Conservation (phyloP, 2,797 vertebrate species). For the Staurois parvus region DNA sequence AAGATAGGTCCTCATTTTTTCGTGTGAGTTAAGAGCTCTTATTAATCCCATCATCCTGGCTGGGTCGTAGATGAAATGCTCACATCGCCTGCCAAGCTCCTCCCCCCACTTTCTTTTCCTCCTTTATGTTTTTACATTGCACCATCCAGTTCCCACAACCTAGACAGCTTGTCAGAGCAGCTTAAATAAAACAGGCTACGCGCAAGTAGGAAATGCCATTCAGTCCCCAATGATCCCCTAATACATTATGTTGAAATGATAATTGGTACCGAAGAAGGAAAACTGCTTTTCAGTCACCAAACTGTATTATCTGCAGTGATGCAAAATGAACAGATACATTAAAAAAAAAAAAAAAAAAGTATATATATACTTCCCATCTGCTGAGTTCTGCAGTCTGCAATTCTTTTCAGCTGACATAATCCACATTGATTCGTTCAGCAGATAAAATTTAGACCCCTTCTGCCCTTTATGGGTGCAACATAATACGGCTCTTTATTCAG, state of each 20-base stretch:
- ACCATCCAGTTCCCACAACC: conserved; percentile 87
- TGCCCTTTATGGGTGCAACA: conserved; percentile 98
- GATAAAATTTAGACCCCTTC: conserved; percentile 99
- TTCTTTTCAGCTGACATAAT: conserved; percentile 99
- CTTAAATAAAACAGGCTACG: conserved; percentile 92
- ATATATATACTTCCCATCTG: conserved; percentile 74
- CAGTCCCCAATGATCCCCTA: conserved; percentile 94
- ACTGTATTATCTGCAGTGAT: conserved; percentile 77
- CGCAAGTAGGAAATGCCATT: conserved; percentile 95
- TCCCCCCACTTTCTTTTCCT: conserved; percentile 74
- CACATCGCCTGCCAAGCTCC: conserved; percentile 81
- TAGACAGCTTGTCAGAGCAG: conserved; percentile 88
- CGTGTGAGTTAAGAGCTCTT: conserved; percentile 74
- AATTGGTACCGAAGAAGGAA: conserved; percentile 86
- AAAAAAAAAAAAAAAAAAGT: conserved; percentile 61
- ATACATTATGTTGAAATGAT: conserved; percentile 98
- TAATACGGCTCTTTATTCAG: conserved; percentile 98
- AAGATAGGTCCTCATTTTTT: conserved; percentile 58
- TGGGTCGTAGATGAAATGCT: conserved; percentile 82
- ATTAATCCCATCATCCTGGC: conserved; percentile 78
- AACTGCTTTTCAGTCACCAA: conserved; percentile 86
- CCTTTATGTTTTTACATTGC: conserved; percentile 78
- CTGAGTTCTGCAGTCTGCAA: conserved; percentile 90
- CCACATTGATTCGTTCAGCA: conserved; percentile 99
- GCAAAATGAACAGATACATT: conserved; percentile 86